Conservation (phyloP, 2,888 invertebrate species). For the Lysandra coridon region DNA sequence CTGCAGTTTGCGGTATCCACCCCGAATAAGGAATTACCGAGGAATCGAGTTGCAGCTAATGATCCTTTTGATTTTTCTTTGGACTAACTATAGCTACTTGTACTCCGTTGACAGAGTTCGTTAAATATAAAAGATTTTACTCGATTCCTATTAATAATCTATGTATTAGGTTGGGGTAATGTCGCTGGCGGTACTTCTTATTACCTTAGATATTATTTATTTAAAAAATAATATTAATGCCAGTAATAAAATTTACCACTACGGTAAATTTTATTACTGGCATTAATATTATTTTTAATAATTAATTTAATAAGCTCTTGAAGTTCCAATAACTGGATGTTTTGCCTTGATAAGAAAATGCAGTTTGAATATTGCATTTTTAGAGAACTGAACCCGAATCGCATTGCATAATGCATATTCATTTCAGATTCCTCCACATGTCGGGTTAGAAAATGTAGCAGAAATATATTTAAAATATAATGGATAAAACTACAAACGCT, state of each 20-base stretch:
- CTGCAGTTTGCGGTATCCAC: slow-evolving; percentile 14
- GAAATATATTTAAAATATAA: slow-evolving; percentile 19
- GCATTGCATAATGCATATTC: neutral
- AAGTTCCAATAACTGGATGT: neutral
- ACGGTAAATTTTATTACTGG: too few relatives aligned
- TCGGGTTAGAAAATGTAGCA: neutral
- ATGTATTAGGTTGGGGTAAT: neutral
- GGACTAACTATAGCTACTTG: neutral
- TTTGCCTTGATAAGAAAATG: neutral
- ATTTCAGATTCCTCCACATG: slow-evolving; percentile 6
- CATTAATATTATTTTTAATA: neutral
- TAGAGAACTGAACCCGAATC: neutral
- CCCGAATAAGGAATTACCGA: neutral
- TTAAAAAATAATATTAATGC: neutral
- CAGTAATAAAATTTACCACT: too few relatives aligned
- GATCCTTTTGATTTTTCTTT: neutral
- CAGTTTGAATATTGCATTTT: neutral
- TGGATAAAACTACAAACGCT: neutral
- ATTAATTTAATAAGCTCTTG: neutral
- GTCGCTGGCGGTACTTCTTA: neutral
- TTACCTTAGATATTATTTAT: neutral
- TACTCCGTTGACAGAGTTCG: neutral
- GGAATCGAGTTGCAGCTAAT: neutral
- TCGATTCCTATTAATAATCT: too few relatives aligned
- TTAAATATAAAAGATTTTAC: neutral